Evolutionary conservation across 2,888 invertebrate genomes (phyloP).

Genomic region (Theretra japonica): DNA sequence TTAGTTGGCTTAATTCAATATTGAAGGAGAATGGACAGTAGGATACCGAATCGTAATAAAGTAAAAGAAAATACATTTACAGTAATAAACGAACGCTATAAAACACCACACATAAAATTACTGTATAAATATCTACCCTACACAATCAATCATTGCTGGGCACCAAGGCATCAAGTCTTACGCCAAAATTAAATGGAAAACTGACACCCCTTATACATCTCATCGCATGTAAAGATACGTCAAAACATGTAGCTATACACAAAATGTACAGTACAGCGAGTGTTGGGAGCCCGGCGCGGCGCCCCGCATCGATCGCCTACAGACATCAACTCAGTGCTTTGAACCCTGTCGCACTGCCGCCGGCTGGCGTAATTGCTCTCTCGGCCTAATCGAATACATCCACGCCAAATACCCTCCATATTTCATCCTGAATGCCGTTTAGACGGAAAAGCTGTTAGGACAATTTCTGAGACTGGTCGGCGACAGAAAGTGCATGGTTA

Average conservation of each 20-base stretch:
- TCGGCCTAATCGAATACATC: neutral
- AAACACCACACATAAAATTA: no score
- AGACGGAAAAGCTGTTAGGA: neutral
- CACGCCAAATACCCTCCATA: slow-evolving; percentile 7
- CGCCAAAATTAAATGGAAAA: no score
- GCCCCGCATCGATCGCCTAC: slow-evolving; percentile 1
- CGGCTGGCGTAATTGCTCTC: neutral
- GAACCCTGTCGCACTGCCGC: slow-evolving; percentile 32
- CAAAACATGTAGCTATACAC: neutral
- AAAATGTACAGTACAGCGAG: slow-evolving; percentile 8
- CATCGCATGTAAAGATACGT: no score
- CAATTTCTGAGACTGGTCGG: neutral
- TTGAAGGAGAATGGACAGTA: no score
- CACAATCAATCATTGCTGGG: no score
- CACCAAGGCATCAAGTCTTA: no score
- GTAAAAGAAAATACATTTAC: no score
- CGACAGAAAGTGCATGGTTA: neutral
- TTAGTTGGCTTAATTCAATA: no score
- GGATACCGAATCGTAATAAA: no score
- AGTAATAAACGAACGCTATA: no score
- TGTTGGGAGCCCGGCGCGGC: neutral
- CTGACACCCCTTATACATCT: no score
- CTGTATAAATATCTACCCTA: no score
- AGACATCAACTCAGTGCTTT: slow-evolving; percentile 24
- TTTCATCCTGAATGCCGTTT: neutral